A percentile compares a stretch with the other conserved stretches of the same genome.
phyloP scores from a whole-genome alignment of 2,113 vertebrate genomes.

The Zosterops lateralis region DNA sequence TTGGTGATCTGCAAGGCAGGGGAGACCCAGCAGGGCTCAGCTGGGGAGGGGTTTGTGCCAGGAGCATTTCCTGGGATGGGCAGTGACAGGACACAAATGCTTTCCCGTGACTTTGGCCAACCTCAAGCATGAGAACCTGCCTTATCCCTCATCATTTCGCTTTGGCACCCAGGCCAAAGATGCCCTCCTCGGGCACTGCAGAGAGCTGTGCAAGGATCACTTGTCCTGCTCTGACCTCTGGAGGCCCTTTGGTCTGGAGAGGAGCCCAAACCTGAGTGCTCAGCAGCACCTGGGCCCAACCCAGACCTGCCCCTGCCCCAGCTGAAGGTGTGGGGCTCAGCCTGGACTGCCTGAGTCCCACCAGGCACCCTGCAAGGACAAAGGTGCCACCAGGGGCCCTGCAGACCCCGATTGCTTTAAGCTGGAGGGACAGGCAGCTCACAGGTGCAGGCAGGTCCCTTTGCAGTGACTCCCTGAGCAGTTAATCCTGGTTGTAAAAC shows the following conservation, averaged over 20 bases:
- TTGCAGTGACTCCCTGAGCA: background rate
- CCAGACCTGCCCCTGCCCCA: background rate
- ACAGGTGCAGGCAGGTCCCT: background rate
- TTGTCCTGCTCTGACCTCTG: background rate
- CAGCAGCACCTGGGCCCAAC: background rate
- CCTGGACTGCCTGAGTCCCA: background rate
- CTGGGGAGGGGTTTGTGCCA: background rate
- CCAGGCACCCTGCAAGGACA: background rate
- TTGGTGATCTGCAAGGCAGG: conserved; percentile 79
- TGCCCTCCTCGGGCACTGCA: background rate
- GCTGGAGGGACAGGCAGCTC: background rate
- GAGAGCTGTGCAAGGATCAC: background rate
- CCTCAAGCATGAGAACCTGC: background rate
- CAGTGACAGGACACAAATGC: fast-evolving
- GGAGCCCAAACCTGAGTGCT: background rate
- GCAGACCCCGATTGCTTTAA: background rate
- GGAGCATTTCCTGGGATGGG: background rate
- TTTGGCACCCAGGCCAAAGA: background rate
- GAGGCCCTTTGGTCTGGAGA: background rate
- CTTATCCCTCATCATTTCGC: background rate
- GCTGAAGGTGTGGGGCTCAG: background rate
- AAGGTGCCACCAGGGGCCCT: background rate
- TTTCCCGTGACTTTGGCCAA: background rate
- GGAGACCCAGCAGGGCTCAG: background rate
- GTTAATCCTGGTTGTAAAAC: background rate